A percentile compares a stretch with the other conserved stretches of the same genome.
These are phyloP conservation scores for Akabosia matsudoensis DNA, from an alignment of 1,140 invertebrate genomes.

Conservation along the genomic window DNA sequence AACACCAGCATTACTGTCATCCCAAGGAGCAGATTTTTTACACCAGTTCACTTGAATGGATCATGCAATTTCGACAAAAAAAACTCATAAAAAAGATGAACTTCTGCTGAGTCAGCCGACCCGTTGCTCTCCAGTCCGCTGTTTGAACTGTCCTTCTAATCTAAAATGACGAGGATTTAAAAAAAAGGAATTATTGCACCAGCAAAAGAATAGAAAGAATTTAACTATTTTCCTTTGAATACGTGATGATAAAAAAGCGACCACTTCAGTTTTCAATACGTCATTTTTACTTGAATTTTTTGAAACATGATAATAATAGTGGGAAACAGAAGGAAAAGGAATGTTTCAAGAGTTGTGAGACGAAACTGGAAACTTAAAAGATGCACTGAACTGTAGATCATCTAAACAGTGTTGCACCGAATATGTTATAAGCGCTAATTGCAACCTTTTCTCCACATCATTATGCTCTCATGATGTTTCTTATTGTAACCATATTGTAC, in stretches of 20 bases:
- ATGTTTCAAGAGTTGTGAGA: too few relatives aligned
- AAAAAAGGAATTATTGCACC: constrained; percentile 6
- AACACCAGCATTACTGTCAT: too few relatives aligned
- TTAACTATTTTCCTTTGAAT: constrained; percentile 1
- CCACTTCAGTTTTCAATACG: not conserved
- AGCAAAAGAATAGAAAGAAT: not conserved
- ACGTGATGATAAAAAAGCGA: not conserved
- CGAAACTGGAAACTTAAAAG: too few relatives aligned
- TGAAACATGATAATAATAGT: not conserved
- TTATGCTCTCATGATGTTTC: too few relatives aligned
- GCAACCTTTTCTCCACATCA: too few relatives aligned
- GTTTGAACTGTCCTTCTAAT: not conserved
- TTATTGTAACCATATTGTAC: too few relatives aligned
- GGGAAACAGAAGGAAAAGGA: too few relatives aligned
- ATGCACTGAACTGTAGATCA: too few relatives aligned
- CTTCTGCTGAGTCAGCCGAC: constrained; percentile 14
- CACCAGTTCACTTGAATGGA: not conserved
- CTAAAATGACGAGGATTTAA: constrained; percentile 4
- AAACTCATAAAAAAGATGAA: not conserved
- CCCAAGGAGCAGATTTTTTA: not conserved
- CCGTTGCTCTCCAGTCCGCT: not conserved
- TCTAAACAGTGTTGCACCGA: too few relatives aligned
- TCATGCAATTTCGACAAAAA: not conserved
- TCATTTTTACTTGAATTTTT: not conserved
- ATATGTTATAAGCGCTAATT: too few relatives aligned